Evolutionary conservation across 1,140 invertebrate species (phyloP), one percentile per base, ranked within the genome.

Genomic region (Aphelenchoides besseyi): DNA sequence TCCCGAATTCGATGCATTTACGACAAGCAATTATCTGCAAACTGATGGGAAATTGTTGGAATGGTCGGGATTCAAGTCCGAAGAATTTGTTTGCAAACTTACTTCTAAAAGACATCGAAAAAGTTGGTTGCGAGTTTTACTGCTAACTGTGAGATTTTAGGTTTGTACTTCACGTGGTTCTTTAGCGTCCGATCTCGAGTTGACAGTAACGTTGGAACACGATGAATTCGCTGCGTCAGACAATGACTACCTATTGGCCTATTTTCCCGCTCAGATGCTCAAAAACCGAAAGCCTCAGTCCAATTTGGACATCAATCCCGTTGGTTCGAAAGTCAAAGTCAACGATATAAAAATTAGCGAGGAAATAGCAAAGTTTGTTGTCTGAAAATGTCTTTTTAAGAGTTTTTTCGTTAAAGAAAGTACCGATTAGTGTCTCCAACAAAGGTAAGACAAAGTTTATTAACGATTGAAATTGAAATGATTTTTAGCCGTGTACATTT

Each of bases 161-260:
- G 71, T 52, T 18, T 74, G 73, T 29, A 72, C 71, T 41, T 48
- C 81, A 18, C 70, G 78, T 5, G 77, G 79, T 12, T 75, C 82
- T 28, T 57, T 82, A 2, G 57, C 62, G 18, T 84, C 82, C 8
- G 76, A 84, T 72, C 61, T 83, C 1, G 74, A 59, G 32, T 52
- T 82, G 37, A 84, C 78, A 9, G 75, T 83, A 16, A 72, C 82
- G n/a, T 75, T 83, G 28, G 75, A 72, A 37, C 75, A 82, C 64
- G 76, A 84, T 28, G 81, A 83, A 73, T 83, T 83, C 57, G 26
- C 69, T 5, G 32, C 70, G 26, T 16, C 30, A 29, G 82, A 84
- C 59, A 54, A 70, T 2, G 55, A 75, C 23, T 83, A 74, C 41
- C 63, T 80, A 5, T 23, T 69, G 3, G 62, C 26, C 23, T 33